Conservation (phyloP, 2,888 invertebrate genomes). For the Agrenia bidenticulata region DNA sequence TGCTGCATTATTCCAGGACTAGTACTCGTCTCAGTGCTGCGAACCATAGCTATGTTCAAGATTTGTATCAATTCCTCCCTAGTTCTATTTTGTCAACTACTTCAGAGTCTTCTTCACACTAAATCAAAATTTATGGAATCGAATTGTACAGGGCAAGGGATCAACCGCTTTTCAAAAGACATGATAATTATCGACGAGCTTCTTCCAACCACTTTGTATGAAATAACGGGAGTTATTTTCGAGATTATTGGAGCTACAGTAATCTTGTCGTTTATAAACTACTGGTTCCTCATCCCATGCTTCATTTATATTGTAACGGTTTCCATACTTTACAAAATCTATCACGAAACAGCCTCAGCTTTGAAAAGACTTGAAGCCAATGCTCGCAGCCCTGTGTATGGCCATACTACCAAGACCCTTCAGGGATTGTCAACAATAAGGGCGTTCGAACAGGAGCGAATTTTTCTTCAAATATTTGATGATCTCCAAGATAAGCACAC, state of each 20-base stretch:
- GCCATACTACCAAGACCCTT: slow-evolving; percentile 82
- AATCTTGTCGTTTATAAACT: slow-evolving; percentile 17
- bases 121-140: slow-evolving; percentile 84
- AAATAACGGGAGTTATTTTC: slow-evolving; percentile 29
- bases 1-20: slow-evolving; percentile 20
- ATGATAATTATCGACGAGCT: slow-evolving; percentile 43
- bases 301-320: neutral
- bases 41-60: slow-evolving; percentile 72
- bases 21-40: slow-evolving; percentile 21
- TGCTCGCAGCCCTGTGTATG: slow-evolving; percentile 89
- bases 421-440: slow-evolving; percentile 88
- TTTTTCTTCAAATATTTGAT: slow-evolving; percentile 75
- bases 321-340: slow-evolving; percentile 13
- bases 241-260: slow-evolving; percentile 24
- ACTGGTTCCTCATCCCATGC: slow-evolving; percentile 22
- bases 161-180: slow-evolving; percentile 48
- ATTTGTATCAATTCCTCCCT: slow-evolving; percentile 76
- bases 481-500: slow-evolving; percentile 73
- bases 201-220: slow-evolving; percentile 39
- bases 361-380: slow-evolving; percentile 51
- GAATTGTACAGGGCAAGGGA: slow-evolving; percentile 72
- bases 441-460: slow-evolving; percentile 78
- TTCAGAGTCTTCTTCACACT: slow-evolving; percentile 72
- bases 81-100: slow-evolving; percentile 78
- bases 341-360: slow-evolving; percentile 20